A percentile compares a stretch with the other conserved stretches of the same genome.
Conservation (phyloP, 2,113 vertebrate genomes). For the Cebus imitator region DNA sequence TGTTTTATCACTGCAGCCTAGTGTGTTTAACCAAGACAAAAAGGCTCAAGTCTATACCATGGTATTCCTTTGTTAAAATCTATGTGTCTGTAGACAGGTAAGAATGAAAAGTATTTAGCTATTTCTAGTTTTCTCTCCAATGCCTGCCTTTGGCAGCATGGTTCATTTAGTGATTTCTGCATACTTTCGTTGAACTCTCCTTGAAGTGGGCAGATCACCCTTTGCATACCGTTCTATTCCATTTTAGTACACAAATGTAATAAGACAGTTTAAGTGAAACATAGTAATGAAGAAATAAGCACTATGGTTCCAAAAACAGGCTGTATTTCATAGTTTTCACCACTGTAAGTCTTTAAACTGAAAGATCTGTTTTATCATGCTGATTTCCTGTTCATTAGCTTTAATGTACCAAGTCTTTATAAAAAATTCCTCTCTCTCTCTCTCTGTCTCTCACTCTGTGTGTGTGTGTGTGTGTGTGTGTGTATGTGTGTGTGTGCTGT, state of each 20-base stretch:
- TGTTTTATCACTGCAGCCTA: not conserved
- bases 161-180: constrained; percentile 53
- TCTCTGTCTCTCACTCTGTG: not conserved
- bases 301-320: constrained; percentile 66
- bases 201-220: constrained; percentile 73
- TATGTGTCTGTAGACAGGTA: constrained; percentile 70
- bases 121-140: constrained; percentile 69
- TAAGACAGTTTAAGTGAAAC: constrained; percentile 71
- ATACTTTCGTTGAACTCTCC: constrained; percentile 63
- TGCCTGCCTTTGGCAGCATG: constrained; percentile 52
- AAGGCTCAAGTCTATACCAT: constrained; percentile 71
- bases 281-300: constrained; percentile 49
- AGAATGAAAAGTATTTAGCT: constrained; percentile 76
- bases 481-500: too few species aligned
- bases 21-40: not conserved
- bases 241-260: constrained; percentile 74
- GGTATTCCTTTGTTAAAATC: constrained; percentile 67
- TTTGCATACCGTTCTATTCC: constrained; percentile 73
- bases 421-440: not conserved
- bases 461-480: too few species aligned
- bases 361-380: constrained; percentile 66
- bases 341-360: constrained; percentile 71
- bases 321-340: constrained; percentile 71
- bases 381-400: constrained; percentile 71
- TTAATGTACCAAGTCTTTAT: constrained; percentile 21